Conservation (phyloP, 2,888 invertebrate species). For the Latrodectus elegans region DNA sequence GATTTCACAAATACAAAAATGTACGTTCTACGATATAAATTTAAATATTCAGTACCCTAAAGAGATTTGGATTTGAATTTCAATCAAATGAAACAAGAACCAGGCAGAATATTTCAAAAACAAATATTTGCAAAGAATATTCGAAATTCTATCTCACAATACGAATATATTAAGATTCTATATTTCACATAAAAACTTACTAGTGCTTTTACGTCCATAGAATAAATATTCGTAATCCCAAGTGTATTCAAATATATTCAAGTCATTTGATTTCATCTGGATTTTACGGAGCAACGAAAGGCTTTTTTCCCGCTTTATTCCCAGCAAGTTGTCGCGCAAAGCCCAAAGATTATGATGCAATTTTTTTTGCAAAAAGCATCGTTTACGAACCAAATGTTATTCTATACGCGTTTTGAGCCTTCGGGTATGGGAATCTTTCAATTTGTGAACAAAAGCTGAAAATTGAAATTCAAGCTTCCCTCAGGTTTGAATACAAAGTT, state of each 20-base stretch:
- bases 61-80: background rate
- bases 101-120: background rate
- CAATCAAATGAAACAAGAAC: background rate
- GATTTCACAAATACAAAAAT: no score
- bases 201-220: background rate
- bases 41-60: no score
- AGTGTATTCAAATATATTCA: background rate
- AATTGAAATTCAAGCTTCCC: slow-evolving; percentile 1
- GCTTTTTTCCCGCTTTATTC: background rate
- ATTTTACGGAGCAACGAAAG: background rate
- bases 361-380: background rate
- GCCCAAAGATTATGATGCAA: slow-evolving; percentile 1
- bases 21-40: no score
- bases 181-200: background rate
- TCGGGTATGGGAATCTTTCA: background rate
- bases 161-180: background rate
- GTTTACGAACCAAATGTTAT: background rate
- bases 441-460: slow-evolving; percentile 2
- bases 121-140: background rate
- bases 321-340: background rate
- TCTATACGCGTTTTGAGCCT: background rate
- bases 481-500: background rate
- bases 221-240: background rate
- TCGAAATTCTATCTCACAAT: background rate
- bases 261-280: background rate